These are phyloP conservation scores for Acleris holmiana DNA, from an alignment of 2,888 invertebrate species.

Conservation along the genomic window DNA sequence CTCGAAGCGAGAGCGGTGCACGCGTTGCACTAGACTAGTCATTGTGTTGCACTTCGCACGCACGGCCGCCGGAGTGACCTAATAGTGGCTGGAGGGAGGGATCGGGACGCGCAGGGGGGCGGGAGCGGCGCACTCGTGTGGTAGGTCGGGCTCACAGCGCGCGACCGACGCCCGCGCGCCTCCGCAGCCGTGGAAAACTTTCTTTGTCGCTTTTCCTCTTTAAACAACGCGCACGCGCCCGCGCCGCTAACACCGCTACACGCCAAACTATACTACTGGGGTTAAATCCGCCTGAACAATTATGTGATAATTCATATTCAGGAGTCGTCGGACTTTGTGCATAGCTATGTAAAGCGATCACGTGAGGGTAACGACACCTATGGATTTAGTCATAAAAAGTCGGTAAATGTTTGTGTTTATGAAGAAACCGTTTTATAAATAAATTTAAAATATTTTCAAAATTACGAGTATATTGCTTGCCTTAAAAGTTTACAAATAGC, in stretches of 20 bases:
- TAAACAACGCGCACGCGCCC: conserved; percentile 71
- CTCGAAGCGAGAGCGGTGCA: conserved; percentile 84
- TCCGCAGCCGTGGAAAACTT: conserved; percentile 78
- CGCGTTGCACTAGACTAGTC: conserved; percentile 82
- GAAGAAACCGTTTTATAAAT: conserved; percentile 6
- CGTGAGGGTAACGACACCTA: conserved; percentile 74
- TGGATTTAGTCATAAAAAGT: conserved; percentile 82
- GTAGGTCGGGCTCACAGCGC: conserved; percentile 83
- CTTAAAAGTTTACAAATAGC: conserved; percentile 1
- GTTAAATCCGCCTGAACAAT: conserved; percentile 43
- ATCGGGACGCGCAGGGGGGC: conserved; percentile 69
- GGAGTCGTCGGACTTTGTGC: conserved; percentile 58
- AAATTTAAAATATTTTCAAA: neutral
- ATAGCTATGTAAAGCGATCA: conserved; percentile 67
- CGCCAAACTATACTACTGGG: conserved; percentile 17
- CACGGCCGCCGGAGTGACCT: conserved; percentile 81
- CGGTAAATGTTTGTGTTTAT: conserved; percentile 70
- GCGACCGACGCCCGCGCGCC: conserved; percentile 72
- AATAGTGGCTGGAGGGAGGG: conserved; percentile 83
- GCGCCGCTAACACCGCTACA: conserved; percentile 47
- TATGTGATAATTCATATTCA: conserved; percentile 57
- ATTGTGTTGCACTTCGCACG: conserved; percentile 83
- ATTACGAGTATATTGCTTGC: neutral
- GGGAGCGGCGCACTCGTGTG: conserved; percentile 76
- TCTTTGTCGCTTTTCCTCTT: conserved; percentile 81